Base-by-base conservation (phyloP, 1,140 invertebrate species). In the Scaptomyza montana region DNA sequence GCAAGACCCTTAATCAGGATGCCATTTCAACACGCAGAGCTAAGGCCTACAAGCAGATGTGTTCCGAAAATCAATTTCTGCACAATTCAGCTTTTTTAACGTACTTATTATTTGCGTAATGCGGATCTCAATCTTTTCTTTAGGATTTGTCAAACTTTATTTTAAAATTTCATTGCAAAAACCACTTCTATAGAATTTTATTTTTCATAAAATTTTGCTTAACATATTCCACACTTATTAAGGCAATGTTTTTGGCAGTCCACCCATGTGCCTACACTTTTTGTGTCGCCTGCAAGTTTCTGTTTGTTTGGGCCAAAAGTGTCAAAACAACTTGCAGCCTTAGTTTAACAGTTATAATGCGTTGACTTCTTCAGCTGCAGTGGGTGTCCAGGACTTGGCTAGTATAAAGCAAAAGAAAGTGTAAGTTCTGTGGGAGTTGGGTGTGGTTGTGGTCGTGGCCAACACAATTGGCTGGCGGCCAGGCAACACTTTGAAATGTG, bases 281-380 rank as follows among this genome's bases (percentile, higher is more conserved):
- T 49, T 16, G 53, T 49, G 46, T 43, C 64, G 13, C 28, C 53
- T 51, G 62, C 77, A 73, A 78, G 65, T 84, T 87, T 70, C 60
- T 36, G 33, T 36, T 68, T 47, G 66, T 57, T 61, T 82, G 73
- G 67, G 62, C 77, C 62, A 84, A 80, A 87, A 84, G 76, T 87
- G 84, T 87, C 84, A 87, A 89, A 89, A 87, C 84, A 87, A 89
- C 76, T 84, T 78, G 67, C 61, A 74, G 73, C 65, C 49, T 69
- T 59, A 49, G 25, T 50, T 39, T 7, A 28, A 71, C 33, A 62
- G 57, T 16, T 43, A 46, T 59, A 33, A 30, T 59, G 53, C 39
- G 19, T 53, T 25, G 13, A 30, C 10, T 45, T 25, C 3, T 36
- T 19, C 49, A 16, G 25, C 13, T 56, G 45, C 68, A 51, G 54